Evolutionary conservation across 2,888 invertebrate genomes (phyloP).

Genomic region (Rotaria socialis): DNA sequence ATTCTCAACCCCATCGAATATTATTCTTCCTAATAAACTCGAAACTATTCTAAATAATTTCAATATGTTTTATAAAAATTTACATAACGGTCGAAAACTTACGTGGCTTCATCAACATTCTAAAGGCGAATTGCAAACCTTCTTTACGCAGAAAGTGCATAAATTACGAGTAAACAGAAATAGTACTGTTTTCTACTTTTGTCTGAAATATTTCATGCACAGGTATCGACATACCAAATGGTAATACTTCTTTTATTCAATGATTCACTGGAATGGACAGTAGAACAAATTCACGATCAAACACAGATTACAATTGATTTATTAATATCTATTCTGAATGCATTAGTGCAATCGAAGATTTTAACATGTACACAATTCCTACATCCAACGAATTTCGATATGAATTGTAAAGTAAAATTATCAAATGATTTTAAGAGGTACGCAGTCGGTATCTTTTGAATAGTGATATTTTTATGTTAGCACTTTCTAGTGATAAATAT

Average conservation of each 20-base stretch:
- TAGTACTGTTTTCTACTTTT: too few relatives aligned
- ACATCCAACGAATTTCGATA: neutral
- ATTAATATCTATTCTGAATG: neutral
- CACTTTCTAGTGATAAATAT: neutral
- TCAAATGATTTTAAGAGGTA: neutral
- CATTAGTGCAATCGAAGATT: neutral
- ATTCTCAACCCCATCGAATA: neutral
- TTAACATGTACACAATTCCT: neutral
- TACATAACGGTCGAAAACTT: slow-evolving; percentile 91
- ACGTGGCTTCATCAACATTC: slow-evolving; percentile 98
- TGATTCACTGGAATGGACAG: neutral
- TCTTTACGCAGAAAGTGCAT: neutral
- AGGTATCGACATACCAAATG: neutral
- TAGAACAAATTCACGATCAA: neutral
- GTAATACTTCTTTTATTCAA: neutral
- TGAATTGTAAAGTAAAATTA: neutral
- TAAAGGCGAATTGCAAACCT: slow-evolving; percentile 86
- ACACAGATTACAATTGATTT: neutral
- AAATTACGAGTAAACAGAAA: slow-evolving; percentile 51
- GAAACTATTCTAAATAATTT: slow-evolving; percentile 67
- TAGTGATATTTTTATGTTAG: neutral
- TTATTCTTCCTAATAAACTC: neutral
- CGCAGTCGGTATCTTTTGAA: neutral
- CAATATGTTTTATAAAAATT: slow-evolving; percentile 87
- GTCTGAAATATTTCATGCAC: neutral